Evolutionary conservation across 2,113 vertebrate genomes (phyloP).

Genomic region (Microtus pennsylvanicus): DNA sequence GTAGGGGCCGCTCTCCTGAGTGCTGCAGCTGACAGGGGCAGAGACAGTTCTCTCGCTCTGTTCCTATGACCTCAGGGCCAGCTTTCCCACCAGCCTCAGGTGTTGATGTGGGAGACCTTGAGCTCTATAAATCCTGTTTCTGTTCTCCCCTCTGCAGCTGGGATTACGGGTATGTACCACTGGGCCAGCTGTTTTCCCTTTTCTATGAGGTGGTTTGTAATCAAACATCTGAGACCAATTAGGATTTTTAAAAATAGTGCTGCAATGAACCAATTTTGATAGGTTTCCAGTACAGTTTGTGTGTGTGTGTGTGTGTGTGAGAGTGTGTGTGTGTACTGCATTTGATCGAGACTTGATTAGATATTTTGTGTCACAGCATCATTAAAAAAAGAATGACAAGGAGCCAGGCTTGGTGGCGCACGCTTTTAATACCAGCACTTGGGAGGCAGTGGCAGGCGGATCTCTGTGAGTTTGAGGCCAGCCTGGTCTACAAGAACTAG

Average conservation of each 20-base stretch:
- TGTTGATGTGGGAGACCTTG: neutral
- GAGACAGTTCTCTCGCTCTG: no score
- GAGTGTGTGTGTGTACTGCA: neutral
- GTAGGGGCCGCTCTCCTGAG: neutral
- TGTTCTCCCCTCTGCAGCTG: neutral
- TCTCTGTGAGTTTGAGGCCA: no score
- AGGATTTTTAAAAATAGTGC: constrained; percentile 47
- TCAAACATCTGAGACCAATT: constrained; percentile 56
- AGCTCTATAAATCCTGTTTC: neutral
- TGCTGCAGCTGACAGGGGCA: neutral
- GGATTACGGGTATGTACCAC: neutral
- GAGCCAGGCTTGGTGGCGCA: no score
- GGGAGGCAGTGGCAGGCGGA: no score
- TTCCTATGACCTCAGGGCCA: neutral
- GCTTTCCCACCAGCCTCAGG: neutral
- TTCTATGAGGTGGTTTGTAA: constrained; percentile 66
- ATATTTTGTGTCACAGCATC: constrained; percentile 33
- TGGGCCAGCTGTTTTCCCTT: neutral
- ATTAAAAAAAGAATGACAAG: constrained; percentile 27
- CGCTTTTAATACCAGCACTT: no score
- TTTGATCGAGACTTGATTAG: constrained; percentile 71
- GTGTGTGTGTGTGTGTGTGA: no score
- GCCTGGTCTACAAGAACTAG: no score
- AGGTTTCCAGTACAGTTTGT: neutral
- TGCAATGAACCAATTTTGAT: constrained; percentile 62